Base-by-base conservation (phyloP, 2,113 vertebrate species). In the Nestor notabilis region DNA sequence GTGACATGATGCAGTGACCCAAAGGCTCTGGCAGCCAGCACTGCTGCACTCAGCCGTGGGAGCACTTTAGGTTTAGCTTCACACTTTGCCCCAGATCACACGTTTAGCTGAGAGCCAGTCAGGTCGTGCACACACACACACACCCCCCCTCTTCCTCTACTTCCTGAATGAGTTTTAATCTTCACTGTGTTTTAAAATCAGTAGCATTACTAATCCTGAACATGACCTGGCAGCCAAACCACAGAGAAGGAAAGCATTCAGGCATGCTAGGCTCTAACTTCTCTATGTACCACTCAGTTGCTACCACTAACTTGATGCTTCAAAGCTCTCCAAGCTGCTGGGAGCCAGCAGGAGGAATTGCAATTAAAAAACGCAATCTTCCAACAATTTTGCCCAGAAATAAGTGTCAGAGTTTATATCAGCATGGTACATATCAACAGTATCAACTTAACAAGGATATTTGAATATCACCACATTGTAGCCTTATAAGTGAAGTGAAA, bases 11-110 rank as follows among this genome's bases (percentile, higher is more conserved):
- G 8, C 52, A 25, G 19, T 0, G 2, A n/a, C 52, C 41, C 9
- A 1, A 5, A 1, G 1, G 43, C 21, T 56, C 52, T 82, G 17
- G 17, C 50, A 65, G 61, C 63, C 61, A 11, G 25, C 3, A 0
- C 50, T 1, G 1, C 27, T 35, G 28, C 3, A 0, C 35, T 43
- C 16, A 13, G 47, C 43, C 1, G 0, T 4, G 27, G 71, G 25
- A 18, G 24, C 46, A 61, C 41, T 7, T 33, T 10, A 20, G 27
- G 13, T 47, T 80, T 35, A 75, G 18, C 35, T 61, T 68, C 1
- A 2, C 10, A 1, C 87, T 71, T 44, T 43, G 25, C 18, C 50
- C 7, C 0, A 0, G 21, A 37, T 71, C 56, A 33, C 27, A 52
- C 47, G 13, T 31, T 4, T 17, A 25, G 49, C 78, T 18, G 29